Conservation (phyloP, 2,888 invertebrate species). For the Caenorhabditis becei region DNA sequence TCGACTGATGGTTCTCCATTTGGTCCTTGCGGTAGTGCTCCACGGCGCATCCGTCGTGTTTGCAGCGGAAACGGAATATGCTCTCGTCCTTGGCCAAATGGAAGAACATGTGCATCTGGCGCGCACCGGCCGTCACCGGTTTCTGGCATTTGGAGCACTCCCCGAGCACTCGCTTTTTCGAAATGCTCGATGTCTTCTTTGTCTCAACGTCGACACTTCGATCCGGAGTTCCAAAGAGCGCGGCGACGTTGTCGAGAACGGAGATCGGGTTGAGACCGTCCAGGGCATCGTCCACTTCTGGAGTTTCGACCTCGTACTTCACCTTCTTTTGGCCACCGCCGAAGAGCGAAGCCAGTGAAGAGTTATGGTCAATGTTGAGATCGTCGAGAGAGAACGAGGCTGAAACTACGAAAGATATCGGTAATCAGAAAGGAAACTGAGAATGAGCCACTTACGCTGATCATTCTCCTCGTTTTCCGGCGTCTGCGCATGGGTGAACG, state of each 20-base stretch:
- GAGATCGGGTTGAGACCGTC: conserved; percentile 68
- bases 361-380: conserved; percentile 51
- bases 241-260: conserved; percentile 73
- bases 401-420: conserved; percentile 27
- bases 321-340: conserved; percentile 53
- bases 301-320: conserved; percentile 44
- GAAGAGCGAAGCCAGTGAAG: conserved; percentile 52
- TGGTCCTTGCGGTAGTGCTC: conserved; percentile 81
- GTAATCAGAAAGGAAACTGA: neutral
- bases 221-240: conserved; percentile 67
- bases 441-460: conserved; percentile 29
- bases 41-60: conserved; percentile 75
- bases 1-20: conserved; percentile 81
- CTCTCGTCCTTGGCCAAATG: conserved; percentile 79
- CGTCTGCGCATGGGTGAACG: conserved; percentile 45
- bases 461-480: conserved; percentile 61
- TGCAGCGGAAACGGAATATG: conserved; percentile 81
- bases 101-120: conserved; percentile 82
- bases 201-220: conserved; percentile 46
- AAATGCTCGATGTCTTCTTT: conserved; percentile 62
- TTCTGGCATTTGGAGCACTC: conserved; percentile 80
- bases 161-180: conserved; percentile 80
- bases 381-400: conserved; percentile 56
- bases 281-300: conserved; percentile 57
- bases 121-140: conserved; percentile 80